phyloP scores from a whole-genome alignment of 2,113 vertebrate genomes.

The Lepus americanus region DNA sequence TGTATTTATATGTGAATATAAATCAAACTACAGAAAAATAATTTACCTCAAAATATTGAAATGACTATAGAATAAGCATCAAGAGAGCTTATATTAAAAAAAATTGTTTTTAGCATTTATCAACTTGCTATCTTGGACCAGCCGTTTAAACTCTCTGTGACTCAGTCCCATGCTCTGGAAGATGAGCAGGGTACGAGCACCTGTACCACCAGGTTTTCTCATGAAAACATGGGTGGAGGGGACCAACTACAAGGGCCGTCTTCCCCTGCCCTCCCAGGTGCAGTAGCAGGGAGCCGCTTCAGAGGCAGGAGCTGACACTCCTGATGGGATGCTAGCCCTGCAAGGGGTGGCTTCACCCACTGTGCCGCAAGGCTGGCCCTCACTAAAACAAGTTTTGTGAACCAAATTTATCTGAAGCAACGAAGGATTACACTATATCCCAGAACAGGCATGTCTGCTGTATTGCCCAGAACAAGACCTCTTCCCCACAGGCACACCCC shows the following conservation, averaged over 20 bases:
- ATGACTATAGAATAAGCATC: fast-evolving
- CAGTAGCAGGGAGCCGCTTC: no score
- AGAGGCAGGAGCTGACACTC: no score
- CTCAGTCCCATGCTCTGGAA: not conserved
- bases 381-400: not conserved
- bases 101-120: fast-evolving
- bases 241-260: no score
- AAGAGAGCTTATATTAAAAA: fast-evolving
- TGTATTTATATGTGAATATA: not conserved
- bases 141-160: not conserved
- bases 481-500: not conserved
- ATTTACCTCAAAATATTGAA: not conserved
- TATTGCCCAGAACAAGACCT: not conserved
- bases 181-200: not conserved
- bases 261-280: no score
- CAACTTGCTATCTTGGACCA: no score
- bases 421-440: not conserved
- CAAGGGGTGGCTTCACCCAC: no score
- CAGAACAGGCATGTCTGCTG: not conserved
- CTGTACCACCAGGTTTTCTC: not conserved
- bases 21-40: not conserved
- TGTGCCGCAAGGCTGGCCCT: no score
- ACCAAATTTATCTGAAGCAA: not conserved
- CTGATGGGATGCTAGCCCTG: no score
- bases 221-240: not conserved